Percentiles rank a stretch among this genome's conserved stretches.
These are phyloP conservation scores for Acrocyrtus sp. DNA, from an alignment of 2,888 invertebrate species.

Conservation along the genomic window DNA sequence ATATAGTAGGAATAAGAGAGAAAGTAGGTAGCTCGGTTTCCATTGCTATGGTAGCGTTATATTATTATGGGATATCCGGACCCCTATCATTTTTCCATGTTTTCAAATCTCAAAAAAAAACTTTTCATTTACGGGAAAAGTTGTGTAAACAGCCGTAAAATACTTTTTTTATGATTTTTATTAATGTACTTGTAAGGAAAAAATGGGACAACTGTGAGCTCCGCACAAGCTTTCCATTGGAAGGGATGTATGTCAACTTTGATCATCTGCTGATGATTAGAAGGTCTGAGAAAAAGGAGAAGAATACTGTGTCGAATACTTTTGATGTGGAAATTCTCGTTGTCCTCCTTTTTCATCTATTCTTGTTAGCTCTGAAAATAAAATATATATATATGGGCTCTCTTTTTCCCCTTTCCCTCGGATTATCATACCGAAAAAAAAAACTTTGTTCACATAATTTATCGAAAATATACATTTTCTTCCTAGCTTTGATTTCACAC, in stretches of 20 bases:
- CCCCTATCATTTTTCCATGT: not conserved
- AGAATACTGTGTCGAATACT: not conserved
- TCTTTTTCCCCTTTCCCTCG: too few relatives aligned
- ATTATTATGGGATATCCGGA: too few relatives aligned
- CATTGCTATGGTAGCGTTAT: too few relatives aligned
- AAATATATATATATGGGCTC: too few relatives aligned
- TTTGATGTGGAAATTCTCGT: not conserved
- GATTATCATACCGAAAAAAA: too few relatives aligned
- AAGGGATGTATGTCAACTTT: not conserved
- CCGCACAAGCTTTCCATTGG: not conserved
- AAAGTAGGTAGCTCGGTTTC: not conserved
- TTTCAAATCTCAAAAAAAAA: not conserved
- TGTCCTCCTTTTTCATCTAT: not conserved
- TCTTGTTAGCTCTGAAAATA: too few relatives aligned
- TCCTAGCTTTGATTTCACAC: too few relatives aligned
- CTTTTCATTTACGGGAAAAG: not conserved
- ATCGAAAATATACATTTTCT: too few relatives aligned
- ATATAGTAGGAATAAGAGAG: not conserved
- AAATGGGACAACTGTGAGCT: not conserved
- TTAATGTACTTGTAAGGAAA: not conserved
- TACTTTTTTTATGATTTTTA: not conserved
- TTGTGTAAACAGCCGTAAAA: constrained; percentile 4
- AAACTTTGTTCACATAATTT: too few relatives aligned
- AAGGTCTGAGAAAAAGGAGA: not conserved
- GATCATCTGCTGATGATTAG: not conserved